Base-by-base conservation (phyloP, 2,797 vertebrate genomes). In the Pangasius larnaudii region DNA sequence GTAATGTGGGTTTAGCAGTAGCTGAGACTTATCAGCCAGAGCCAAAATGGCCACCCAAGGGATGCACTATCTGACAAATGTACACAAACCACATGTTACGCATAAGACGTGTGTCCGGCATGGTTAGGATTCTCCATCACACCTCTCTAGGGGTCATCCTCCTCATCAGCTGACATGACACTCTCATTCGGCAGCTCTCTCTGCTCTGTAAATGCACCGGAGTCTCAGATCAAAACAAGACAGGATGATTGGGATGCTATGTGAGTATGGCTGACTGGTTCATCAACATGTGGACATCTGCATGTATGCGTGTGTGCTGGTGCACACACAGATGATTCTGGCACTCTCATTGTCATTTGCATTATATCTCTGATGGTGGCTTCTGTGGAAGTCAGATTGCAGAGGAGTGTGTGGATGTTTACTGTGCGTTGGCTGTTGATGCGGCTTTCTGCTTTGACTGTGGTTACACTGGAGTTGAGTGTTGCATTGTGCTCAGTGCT, bases 11-110 rank as follows among this genome's bases (percentile, higher is more conserved):
- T 3, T 87, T 85, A 79, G 85, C 84, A 80, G n/a, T 75, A 33
- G 49, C 80, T 67, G 63, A 84, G 87, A 83, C 51, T 83, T 88
- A 63, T 77, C 39, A 71, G 61, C 58, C 75, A 85, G 85, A 90
- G 85, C 84, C 87, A 90, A 91, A 85, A 92, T 92, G 91, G 87
- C 88, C 59, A 87, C 87, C 80, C 85, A 61, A 46, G 82, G 89
- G 85, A 89, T 85, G 82, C 56, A 71, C 63, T 90, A 72, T 85
- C 82, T 80, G 85, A 75, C 36, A 90, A 75, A 88, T 85, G 63
- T 86, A 85, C 58, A 88, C 85, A 87, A 85, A 89, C 85, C n/a
- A 78, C 77, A 58, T 80, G 33, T 79, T 81, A 89, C 65, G 19
- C 75, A 84, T 67, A 56, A 65, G 39, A 80, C 49, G 46, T 72